phyloP scores from a whole-genome alignment of 2,797 vertebrate species.

The Erpetoichthys calabaricus region DNA sequence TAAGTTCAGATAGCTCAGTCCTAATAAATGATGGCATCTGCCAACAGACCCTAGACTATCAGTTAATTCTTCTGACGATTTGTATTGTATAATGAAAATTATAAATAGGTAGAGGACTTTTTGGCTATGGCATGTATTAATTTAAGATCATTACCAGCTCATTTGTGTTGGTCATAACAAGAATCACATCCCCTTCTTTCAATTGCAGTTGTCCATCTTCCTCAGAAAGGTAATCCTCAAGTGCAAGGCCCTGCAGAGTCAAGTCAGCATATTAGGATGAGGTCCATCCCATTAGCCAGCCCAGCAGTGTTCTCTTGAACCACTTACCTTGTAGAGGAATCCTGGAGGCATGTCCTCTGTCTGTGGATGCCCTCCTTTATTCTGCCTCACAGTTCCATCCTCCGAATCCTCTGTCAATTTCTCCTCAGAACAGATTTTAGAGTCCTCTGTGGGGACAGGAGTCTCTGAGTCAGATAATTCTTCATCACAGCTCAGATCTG shows the following conservation, averaged over 20 bases:
- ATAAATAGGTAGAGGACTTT: too few species aligned
- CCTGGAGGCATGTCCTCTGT: background rate
- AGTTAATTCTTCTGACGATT: too few species aligned
- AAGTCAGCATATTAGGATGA: slow-evolving; percentile 27
- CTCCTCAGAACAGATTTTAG: background rate
- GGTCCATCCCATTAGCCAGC: too few species aligned
- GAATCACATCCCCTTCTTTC: slow-evolving; percentile 40
- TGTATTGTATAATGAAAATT: too few species aligned
- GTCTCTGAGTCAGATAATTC: background rate
- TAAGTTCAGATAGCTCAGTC: too few species aligned
- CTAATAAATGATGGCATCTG: too few species aligned
- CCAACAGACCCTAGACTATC: too few species aligned
- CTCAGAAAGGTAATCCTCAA: slow-evolving; percentile 30
- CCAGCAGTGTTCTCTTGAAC: slow-evolving; percentile 3
- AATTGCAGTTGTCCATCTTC: slow-evolving; percentile 37
- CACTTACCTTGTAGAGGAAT: slow-evolving; percentile 27
- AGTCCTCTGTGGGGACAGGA: background rate
- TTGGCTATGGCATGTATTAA: background rate
- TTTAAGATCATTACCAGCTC: slow-evolving; percentile 19
- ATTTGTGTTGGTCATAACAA: slow-evolving; percentile 27
- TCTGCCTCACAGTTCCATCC: background rate
- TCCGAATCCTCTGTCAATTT: slow-evolving; percentile 6
- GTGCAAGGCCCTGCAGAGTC: slow-evolving; percentile 50
- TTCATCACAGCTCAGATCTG: too few species aligned
- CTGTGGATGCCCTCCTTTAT: too few species aligned